Evolutionary conservation across 2,113 vertebrate genomes (phyloP).

Genomic region (Cheilinus undulatus): DNA sequence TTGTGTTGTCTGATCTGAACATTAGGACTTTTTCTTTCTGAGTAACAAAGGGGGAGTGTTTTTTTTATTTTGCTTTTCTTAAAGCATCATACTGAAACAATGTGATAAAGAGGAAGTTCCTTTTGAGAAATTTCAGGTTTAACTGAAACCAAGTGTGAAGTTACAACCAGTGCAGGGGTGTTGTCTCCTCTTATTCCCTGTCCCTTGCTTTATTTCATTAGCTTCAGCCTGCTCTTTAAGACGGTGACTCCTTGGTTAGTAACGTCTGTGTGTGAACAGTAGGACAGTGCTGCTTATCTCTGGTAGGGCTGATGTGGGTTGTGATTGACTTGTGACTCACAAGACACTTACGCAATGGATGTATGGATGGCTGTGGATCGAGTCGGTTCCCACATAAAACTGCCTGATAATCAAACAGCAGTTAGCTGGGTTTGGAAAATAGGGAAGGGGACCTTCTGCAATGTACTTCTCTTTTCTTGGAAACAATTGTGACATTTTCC

Average conservation of each 20-base stretch:
- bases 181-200: not conserved
- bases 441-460: not conserved
- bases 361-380: no score
- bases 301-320: not conserved
- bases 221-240: constrained; percentile 10
- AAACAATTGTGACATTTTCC: constrained; percentile 38
- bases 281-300: constrained; percentile 34
- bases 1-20: not conserved
- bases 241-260: constrained; percentile 27
- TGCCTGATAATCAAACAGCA: not conserved
- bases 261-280: constrained; percentile 25
- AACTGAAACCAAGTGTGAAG: constrained; percentile 20
- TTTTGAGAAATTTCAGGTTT: no score
- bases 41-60: not conserved
- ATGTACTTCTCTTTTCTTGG: not conserved
- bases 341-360: no score
- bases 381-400: not conserved
- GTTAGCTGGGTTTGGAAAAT: not conserved
- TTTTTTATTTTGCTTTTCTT: no score
- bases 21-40: no score
- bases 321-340: constrained; percentile 25
- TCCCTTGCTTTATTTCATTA: constrained; percentile 27
- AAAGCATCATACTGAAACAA: not conserved
- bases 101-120: no score
- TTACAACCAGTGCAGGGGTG: not conserved